Evolutionary conservation across 2,113 vertebrate species (phyloP).

Genomic region (Rattus norvegicus): DNA sequence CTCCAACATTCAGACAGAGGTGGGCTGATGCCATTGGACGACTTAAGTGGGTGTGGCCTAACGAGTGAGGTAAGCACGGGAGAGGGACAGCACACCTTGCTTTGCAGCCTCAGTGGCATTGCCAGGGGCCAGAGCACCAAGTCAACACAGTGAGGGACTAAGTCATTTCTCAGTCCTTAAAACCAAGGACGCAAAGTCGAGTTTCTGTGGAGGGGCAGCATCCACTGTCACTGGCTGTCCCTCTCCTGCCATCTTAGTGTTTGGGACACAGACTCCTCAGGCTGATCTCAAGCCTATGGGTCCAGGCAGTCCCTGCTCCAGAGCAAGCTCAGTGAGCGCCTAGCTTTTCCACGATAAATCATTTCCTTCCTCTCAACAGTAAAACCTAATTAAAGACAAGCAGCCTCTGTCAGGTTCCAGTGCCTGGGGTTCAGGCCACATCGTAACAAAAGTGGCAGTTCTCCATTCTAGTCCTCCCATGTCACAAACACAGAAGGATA

Average conservation of each 20-base stretch:
- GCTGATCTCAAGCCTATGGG: conserved; percentile 46
- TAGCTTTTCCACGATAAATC: conserved; percentile 52
- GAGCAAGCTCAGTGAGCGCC: not conserved
- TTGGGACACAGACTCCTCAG: conserved; percentile 20
- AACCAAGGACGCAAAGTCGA: not conserved
- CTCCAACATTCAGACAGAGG: conserved; percentile 63
- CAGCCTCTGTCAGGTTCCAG: conserved; percentile 4
- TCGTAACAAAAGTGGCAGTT: conserved; percentile 47
- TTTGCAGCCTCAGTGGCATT: not conserved
- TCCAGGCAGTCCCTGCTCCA: conserved; percentile 50
- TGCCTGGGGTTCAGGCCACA: conserved; percentile 33
- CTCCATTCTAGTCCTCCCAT: conserved; percentile 66
- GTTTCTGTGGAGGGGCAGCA: not conserved
- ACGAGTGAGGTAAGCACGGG: conserved; percentile 54
- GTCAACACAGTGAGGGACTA: not conserved
- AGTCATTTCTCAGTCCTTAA: conserved; percentile 48
- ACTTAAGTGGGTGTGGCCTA: not conserved
- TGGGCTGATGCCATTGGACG: not conserved
- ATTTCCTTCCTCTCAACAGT: conserved; percentile 51
- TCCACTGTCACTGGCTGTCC: conserved; percentile 41
- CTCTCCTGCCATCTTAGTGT: conserved; percentile 35
- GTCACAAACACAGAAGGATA: conserved; percentile 73
- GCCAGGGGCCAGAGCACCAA: conserved; percentile 17
- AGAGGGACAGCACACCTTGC: conserved; percentile 29
- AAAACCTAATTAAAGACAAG: conserved; percentile 55